Base-by-base conservation (phyloP, 2,797 vertebrate species). In the Sparidentex hasta region DNA sequence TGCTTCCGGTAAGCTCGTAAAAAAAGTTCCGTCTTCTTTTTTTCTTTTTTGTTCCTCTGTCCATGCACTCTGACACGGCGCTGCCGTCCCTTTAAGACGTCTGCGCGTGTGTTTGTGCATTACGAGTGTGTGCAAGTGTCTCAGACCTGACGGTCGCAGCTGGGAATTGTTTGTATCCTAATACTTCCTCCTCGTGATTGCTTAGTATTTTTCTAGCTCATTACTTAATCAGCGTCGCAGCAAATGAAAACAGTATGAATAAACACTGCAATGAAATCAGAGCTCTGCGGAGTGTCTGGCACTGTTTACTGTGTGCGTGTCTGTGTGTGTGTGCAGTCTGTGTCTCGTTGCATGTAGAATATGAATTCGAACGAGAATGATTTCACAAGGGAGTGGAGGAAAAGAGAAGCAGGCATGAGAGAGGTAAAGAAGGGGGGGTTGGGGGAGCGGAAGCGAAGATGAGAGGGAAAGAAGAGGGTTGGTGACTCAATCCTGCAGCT, bases 1-100 rank as follows among this genome's bases (percentile, higher is more conserved):
- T 18, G 95, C 95, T 69, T 97, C 97, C 89, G 96, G 97, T 98
- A 95, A 95, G 83, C 66, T 66, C 48, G 18, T 21, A 2, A 13
- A 27, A 27, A 2, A 25, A 52, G 18, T 82, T 74, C 27, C 41
- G 17, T 71, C 41, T 56, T 75, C 21, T 14, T 33, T 43, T 43
- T 61, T 50, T 38, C 25, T 46, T 72, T 17, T 41, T 72, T 17
- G 69, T n/a, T 12, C 64, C 20, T 50, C 4, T 63, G 41, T 68
- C 33, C 71, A 66, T 70, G 62, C 38, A 55, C 14, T 68, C 75
- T 23, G 23, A 46, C 44, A 7, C 21, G 2, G n/a, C 58, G 62
- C 18, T 27, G 14, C 23, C 59, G 50, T 27, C 65, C 38, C 21
- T 62, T 27, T 17, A 29, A 56, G 50, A 54, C 11, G 20, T 13